These are phyloP conservation scores for Thymelicus acteon DNA, from an alignment of 2,888 invertebrate genomes.

Conservation along the genomic window DNA sequence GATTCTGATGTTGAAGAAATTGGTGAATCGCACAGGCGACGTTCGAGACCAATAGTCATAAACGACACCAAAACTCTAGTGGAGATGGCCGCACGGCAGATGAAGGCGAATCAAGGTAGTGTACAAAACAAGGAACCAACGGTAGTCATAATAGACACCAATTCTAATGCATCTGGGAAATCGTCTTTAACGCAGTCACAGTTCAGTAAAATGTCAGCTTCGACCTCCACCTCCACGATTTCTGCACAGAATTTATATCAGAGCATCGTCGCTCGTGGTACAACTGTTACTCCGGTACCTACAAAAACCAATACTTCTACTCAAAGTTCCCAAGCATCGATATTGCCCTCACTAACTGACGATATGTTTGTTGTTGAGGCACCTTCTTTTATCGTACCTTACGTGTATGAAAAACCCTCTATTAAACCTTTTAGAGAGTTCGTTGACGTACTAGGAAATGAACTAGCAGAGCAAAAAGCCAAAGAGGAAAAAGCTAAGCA, in stretches of 20 bases:
- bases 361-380: slow-evolving; percentile 97
- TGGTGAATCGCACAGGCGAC: slow-evolving; percentile 80
- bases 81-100: slow-evolving; percentile 87
- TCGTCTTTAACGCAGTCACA: slow-evolving; percentile 74
- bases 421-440: slow-evolving; percentile 90
- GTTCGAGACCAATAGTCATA: slow-evolving; percentile 83
- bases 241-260: slow-evolving; percentile 87
- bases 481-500: slow-evolving; percentile 72
- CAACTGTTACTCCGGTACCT: slow-evolving; percentile 70
- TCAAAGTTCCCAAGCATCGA: slow-evolving; percentile 82
- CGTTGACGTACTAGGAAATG: slow-evolving; percentile 86
- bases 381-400: slow-evolving; percentile 96
- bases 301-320: slow-evolving; percentile 52
- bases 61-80: slow-evolving; percentile 89
- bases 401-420: slow-evolving; percentile 96
- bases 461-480: slow-evolving; percentile 86
- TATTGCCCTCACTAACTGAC: slow-evolving; percentile 93
- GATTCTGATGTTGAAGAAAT: slow-evolving; percentile 88
- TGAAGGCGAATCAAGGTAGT: slow-evolving; percentile 51
- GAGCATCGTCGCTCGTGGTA: slow-evolving; percentile 71
- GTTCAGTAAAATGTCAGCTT: slow-evolving; percentile 44
- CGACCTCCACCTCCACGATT: slow-evolving; percentile 72
- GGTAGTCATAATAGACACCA: slow-evolving; percentile 91
- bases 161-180: slow-evolving; percentile 87
- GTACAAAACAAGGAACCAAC: slow-evolving; percentile 88